Evolutionary conservation across 2,888 invertebrate species (phyloP).

Genomic region (Brachypalpus laphriformis): DNA sequence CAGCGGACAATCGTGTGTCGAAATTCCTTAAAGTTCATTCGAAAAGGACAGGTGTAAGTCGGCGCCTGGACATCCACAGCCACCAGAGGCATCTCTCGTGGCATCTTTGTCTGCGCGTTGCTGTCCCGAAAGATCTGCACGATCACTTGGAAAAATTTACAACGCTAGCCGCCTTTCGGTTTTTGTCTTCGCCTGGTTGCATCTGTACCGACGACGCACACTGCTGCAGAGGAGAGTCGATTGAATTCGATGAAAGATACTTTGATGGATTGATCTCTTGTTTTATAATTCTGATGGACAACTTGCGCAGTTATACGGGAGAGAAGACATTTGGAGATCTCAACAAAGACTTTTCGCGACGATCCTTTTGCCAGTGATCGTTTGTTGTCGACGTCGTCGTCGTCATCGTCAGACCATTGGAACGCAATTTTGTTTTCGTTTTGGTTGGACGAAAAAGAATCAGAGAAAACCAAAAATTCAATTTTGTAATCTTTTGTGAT

Average conservation of each 20-base stretch:
- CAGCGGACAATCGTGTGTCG: slow-evolving; percentile 58
- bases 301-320: slow-evolving; percentile 63
- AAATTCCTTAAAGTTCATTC: slow-evolving; percentile 75
- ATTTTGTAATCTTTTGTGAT: slow-evolving; percentile 74
- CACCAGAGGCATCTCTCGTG: slow-evolving; percentile 13
- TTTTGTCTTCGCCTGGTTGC: slow-evolving; percentile 33
- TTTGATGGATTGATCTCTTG: slow-evolving; percentile 74
- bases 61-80: slow-evolving; percentile 73
- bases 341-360: slow-evolving; percentile 58
- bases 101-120: slow-evolving; percentile 46
- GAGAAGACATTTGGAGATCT: slow-evolving; percentile 53
- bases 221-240: not conserved
- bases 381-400: slow-evolving; percentile 19
- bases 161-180: slow-evolving; percentile 34
- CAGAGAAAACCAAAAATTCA: slow-evolving; percentile 67
- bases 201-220: slow-evolving; percentile 56
- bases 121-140: slow-evolving; percentile 42
- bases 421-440: slow-evolving; percentile 51
- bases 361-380: slow-evolving; percentile 19
- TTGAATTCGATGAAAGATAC: slow-evolving; percentile 65
- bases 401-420: slow-evolving; percentile 26
- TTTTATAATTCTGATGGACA: slow-evolving; percentile 73
- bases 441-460: slow-evolving; percentile 30
- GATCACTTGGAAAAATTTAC: slow-evolving; percentile 46
- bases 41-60: slow-evolving; percentile 77